Conservation (phyloP, 2,797 vertebrate genomes). For the Paramormyrops hopkinsi region DNA sequence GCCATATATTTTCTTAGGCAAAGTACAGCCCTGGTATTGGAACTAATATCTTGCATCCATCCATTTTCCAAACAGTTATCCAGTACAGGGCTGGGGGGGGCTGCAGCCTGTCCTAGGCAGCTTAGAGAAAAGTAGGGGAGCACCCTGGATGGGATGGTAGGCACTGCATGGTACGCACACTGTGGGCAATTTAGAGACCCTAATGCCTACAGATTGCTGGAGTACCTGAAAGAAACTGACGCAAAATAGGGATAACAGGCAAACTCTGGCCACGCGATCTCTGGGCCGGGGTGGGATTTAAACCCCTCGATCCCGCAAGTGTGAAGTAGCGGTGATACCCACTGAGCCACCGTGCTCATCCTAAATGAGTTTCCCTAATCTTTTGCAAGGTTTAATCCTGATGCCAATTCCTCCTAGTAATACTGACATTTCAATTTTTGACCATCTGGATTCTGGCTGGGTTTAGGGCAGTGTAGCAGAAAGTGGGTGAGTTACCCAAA, state of each 20-base stretch:
- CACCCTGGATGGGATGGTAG: not conserved
- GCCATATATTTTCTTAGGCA: not conserved
- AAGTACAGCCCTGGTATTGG: not conserved
- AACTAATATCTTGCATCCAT: not conserved
- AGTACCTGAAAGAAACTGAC: not conserved
- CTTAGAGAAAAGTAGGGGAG: not conserved
- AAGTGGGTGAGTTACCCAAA: not conserved
- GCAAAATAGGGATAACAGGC: not conserved
- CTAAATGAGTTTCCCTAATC: not conserved
- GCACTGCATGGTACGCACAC: not conserved
- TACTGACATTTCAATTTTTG: not conserved
- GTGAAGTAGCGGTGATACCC: not conserved
- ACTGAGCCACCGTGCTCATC: not conserved
- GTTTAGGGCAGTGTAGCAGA: not conserved
- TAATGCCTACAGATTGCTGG: not conserved
- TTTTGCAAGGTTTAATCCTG: not conserved
- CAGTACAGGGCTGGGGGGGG: not conserved
- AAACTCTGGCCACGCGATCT: not conserved
- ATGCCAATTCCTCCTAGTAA: not conserved
- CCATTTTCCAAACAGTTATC: not conserved
- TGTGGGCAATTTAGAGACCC: not conserved
- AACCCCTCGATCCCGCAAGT: not conserved
- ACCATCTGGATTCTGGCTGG: not conserved
- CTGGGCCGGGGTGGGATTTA: not conserved
- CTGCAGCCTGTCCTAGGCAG: conserved; percentile 14